These are phyloP conservation scores for Stichodactyla mertensii DNA, from an alignment of 64 coral and sea anemone species.

Conservation along the genomic window DNA sequence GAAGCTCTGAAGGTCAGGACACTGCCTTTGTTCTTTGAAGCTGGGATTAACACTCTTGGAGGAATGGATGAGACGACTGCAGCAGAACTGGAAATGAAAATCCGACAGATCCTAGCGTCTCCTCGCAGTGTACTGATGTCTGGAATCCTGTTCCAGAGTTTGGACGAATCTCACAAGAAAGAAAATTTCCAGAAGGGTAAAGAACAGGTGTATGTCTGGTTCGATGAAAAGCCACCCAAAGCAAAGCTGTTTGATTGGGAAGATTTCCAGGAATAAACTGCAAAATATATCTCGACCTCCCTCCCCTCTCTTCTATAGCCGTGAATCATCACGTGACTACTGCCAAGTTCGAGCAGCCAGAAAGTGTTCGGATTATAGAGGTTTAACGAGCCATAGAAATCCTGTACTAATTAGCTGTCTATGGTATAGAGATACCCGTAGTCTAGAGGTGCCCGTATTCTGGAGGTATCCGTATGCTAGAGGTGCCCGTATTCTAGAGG, in stretches of 20 bases:
- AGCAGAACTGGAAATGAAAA: slow-evolving; percentile 13
- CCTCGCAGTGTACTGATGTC: background rate
- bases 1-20: slow-evolving; percentile 24
- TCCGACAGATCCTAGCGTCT: background rate
- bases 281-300: background rate
- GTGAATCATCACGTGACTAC: too few relatives aligned
- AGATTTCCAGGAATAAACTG: background rate
- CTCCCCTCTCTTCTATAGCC: too few relatives aligned
- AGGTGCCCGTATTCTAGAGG: too few relatives aligned
- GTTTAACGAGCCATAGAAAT: too few relatives aligned
- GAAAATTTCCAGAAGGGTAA: slow-evolving; percentile 14
- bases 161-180: slow-evolving; percentile 33
- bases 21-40: slow-evolving; percentile 25
- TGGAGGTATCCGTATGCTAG: too few relatives aligned
- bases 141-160: background rate
- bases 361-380: too few relatives aligned
- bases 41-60: slow-evolving; percentile 23
- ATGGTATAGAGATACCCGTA: too few relatives aligned
- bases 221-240: slow-evolving; percentile 15
- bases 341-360: too few relatives aligned
- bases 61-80: slow-evolving; percentile 25
- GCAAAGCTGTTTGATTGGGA: background rate
- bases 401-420: too few relatives aligned
- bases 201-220: background rate
- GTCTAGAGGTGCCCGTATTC: too few relatives aligned